phyloP scores from a whole-genome alignment of 2,888 invertebrate species.

The Pseudococcus viburni region DNA sequence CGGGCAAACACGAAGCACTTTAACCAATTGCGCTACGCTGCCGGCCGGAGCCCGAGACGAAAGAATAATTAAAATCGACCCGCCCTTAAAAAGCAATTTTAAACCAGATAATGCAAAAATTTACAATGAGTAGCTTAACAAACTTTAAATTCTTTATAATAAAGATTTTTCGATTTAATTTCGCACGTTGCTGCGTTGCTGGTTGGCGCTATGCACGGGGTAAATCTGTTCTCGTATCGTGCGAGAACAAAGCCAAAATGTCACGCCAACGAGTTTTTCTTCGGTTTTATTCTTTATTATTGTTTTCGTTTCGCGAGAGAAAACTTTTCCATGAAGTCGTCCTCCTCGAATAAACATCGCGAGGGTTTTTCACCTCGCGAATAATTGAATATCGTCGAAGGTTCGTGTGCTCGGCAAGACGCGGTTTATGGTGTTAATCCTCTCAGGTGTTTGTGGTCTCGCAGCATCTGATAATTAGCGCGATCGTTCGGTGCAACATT shows the following conservation, averaged over 20 bases:
- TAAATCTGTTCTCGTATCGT: neutral
- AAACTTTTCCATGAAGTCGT: conserved; percentile 26
- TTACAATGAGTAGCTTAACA: conserved; percentile 42
- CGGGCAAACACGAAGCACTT: neutral
- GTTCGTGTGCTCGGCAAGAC: neutral
- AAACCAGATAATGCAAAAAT: conserved; percentile 52
- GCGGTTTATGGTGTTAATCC: neutral
- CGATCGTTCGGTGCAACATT: neutral
- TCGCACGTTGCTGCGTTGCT: neutral
- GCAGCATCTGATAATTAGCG: neutral
- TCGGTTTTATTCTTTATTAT: conserved; percentile 38
- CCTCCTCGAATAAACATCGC: neutral
- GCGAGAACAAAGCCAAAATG: conserved; percentile 29
- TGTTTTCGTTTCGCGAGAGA: neutral
- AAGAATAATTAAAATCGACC: conserved; percentile 48
- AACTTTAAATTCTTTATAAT: conserved; percentile 52
- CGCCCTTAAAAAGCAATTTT: conserved; percentile 43
- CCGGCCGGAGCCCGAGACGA: neutral
- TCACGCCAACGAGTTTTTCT: conserved; percentile 40
- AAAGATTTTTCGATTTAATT: conserved; percentile 54
- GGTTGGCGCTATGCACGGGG: neutral
- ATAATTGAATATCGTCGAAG: neutral
- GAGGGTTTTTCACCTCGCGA: neutral
- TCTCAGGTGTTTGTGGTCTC: neutral
- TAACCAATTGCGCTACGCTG: conserved; percentile 26